Base-by-base conservation (phyloP, 2,113 vertebrate species). In the Seriola quinqueradiata region DNA sequence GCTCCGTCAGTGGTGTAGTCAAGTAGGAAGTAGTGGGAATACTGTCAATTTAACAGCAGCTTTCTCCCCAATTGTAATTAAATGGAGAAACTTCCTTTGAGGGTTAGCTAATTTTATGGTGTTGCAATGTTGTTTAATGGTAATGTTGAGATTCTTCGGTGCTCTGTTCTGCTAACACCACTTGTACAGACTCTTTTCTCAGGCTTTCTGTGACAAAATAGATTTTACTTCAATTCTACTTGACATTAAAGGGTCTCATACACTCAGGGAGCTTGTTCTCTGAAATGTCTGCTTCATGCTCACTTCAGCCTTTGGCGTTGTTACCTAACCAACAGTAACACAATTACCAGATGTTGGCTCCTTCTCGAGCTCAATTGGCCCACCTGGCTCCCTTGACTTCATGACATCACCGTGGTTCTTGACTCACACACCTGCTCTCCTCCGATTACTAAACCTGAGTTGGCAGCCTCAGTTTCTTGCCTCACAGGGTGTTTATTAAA, bases 381-480 rank as follows among this genome's bases (percentile, higher is more conserved):
- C 77, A 82, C 72, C 65, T 82, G 85, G 79, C 66, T 48, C 58
- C 69, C 55, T 23, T 0, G 25, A 59, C 68, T 63, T 48, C 8
- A 13, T 57, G 71, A 61, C 52, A 66, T 70, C 75, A 64, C 19
- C 55, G 71, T 8, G 23, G 42, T 46, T 73, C 36, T 25, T 76
- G 48, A 75, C 44, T 83, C 66, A 65, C 54, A 63, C 79, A 88
- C 77, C 84, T 81, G 70, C 73, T 85, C 59, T 63, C 70, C n/a
- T 59, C 71, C 25, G 40, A 52, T 1, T 75, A 32, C n/a, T 58
- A 82, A 61, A 70, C n/a, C 50, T 65, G 59, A 12, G 34, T 50
- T 79, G 70, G 55, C 34, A 59, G 54, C 40, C n/a, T 70, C 52
- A 4, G 0, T 75, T 17, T 79, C 23, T 71, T 57, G 25, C 65